Base-by-base conservation (phyloP, 1,140 invertebrate genomes). In the Neotoxoptera formosana region DNA sequence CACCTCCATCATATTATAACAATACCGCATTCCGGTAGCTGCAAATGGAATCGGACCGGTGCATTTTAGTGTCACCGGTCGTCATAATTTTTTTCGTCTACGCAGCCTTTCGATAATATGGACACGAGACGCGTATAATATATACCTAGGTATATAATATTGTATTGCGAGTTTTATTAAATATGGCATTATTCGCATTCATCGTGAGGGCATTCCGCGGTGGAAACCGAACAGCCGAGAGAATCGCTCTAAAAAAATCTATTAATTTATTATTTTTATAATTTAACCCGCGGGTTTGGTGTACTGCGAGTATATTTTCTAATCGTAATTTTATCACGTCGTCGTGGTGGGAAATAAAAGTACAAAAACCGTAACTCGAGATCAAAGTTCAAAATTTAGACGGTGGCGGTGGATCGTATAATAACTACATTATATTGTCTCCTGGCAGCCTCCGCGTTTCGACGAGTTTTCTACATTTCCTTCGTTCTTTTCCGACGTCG, bases 51-150 rank as follows among this genome's bases (percentile, higher is more conserved):
- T 84, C 91, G 30, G 45, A 56, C 81, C 11, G 48, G 48, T 41
- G 34, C 81, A 45, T 84, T 93, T 93, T 86, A 86, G 91, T 93
- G 91, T 93, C 91, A 86, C 48, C n/a, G 23, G 76, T 56, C 91
- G 48, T 93, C 81, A 83, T 93, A 53, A 11, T 88, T 83, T 36
- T 88, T 88, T 53, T 53, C 20, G 21, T 88, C 45, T 88, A 34
- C 47, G 8, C 51, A 34, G n/a, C n/a, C n/a, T 53, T 88, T 53
- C 21, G 87, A 51, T n/a, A n/a, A n/a, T n/a, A n/a, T 53, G 21
- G 1, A 88, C 20, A 34, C 48, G 20, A 48, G 2, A 51, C 17
- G 30, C 30, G 25, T 67, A 67, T 51, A 51, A 4, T 36, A 84
- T 45, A 41, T 47, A 7, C n/a, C n/a, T n/a, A n/a, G n/a, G n/a